Percentiles rank a stretch among this genome's conserved stretches.
These are phyloP conservation scores for Rhodeus uyekii DNA, from an alignment of 2,797 vertebrate genomes.

Conservation along the genomic window DNA sequence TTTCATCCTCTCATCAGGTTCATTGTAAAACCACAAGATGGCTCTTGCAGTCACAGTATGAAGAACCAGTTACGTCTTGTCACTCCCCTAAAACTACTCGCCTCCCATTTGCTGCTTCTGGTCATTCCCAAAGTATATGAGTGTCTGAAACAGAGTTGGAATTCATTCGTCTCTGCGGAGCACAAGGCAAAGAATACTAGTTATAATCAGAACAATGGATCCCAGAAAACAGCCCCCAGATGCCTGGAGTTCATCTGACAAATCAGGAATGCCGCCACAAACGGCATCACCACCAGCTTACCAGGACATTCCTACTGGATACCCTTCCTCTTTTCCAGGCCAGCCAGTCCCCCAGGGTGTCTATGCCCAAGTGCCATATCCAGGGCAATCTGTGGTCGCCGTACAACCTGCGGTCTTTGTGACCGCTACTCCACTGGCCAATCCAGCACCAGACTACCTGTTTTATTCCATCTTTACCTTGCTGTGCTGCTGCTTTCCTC, in stretches of 20 bases:
- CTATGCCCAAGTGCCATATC: slow-evolving; percentile 7
- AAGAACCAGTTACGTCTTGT: no score
- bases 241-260: slow-evolving; percentile 52
- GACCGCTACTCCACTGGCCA: slow-evolving; percentile 46
- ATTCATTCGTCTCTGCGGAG: background rate
- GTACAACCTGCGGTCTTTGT: slow-evolving; percentile 68
- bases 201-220: slow-evolving; percentile 63
- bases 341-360: slow-evolving; percentile 38
- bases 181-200: background rate
- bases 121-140: background rate
- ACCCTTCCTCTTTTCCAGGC: slow-evolving; percentile 36
- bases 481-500: slow-evolving; percentile 79
- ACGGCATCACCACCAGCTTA: background rate
- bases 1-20: background rate
- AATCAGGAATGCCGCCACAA: slow-evolving; percentile 48
- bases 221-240: background rate
- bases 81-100: background rate
- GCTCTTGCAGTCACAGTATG: background rate
- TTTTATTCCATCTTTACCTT: slow-evolving; percentile 77
- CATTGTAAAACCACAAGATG: background rate
- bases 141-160: background rate
- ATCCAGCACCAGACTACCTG: slow-evolving; percentile 71
- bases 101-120: background rate
- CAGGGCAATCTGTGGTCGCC: slow-evolving; percentile 41
- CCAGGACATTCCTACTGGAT: background rate